Evolutionary conservation across 2,888 invertebrate genomes (phyloP), one percentile per base, ranked within the genome.

Genomic region (Conomelus anceps): DNA sequence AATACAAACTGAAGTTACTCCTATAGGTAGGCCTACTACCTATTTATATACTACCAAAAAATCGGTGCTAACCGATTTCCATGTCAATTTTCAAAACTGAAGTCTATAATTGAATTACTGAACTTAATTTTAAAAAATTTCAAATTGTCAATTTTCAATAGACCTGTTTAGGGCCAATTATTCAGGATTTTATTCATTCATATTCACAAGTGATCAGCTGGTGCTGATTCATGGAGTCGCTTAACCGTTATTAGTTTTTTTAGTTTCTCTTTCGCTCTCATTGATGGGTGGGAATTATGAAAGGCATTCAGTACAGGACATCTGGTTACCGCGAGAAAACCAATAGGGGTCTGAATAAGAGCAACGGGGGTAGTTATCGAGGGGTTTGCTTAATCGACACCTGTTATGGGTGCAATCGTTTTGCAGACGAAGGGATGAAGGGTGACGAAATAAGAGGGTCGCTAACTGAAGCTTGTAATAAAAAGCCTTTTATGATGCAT

Each of bases 381-480:
- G 26, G 86, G 86, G 24, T 86, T 86, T 86, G 86, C 26, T 24
- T 86, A 86, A 86, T 86, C 86, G 86, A 86, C 86, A 86, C 86
- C 86, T 86, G 86, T 86, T 86, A 26, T 11, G 86, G 86, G 85
- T 23, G 23, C 23, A 24, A 23, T 85, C 23, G 86, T 86, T 26
- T 24, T 86, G 86, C 86, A 26, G 86, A 86, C 13, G 63, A n/a
- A n/a, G 63, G 63, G 63, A 63, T 20, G 63, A 6, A 63, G 63
- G 11, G 63, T 63, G 63, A n/a, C n/a, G 63, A 63, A 63, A 63
- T 63, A 63, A 20, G n/a, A n/a, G 63, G 63, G 63, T 63, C 3
- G 63, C 63, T 63, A 63, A 63, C 63, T 63, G 63, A 63, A 63
- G 63, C 63, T n/a, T 63, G 63, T 63, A 63, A 63, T 63, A 63